Base-by-base conservation (phyloP, 2,797 vertebrate genomes). In the Anomalospiza imberbis region DNA sequence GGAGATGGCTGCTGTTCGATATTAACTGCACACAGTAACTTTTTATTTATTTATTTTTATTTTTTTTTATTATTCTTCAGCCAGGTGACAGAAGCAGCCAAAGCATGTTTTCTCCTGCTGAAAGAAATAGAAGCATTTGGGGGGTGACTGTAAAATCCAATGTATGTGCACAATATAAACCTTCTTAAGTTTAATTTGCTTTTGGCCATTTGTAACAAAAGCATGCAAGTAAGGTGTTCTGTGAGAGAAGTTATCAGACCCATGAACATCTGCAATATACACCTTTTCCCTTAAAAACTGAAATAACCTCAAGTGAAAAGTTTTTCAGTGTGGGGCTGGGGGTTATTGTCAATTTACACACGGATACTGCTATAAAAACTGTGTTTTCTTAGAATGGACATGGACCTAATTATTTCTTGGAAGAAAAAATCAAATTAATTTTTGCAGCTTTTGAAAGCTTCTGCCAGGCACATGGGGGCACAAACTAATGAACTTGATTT, bases 1-100 rank as follows among this genome's bases (percentile, higher is more conserved):
- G 98, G 98, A 99, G 99, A 99, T 99, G 99, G 98, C 98, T 98
- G 97, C 97, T 98, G 98, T 98, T 99, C 98, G 98, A 99, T 99
- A 99, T 98, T 98, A 98, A 99, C 98, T 98, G 98, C 98, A 98
- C 97, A 96, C 97, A 97, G 98, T 98, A 99, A 98, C 98, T 99
- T 98, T 98, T 97, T 96, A 84, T 91, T 97, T 53, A 5, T n/a
- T 57, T 20, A 9, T 78, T 51, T 96, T 96, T 58, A 34, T 38
- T 24, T 25, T 17, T 13, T 96, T 96, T 96, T 68, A 65, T 54
- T 32, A 88, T 85, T 77, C 95, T 97, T 96, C 96, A 97, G 92
- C 96, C 98, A 97, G 97, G 97, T 97, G 97, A 98, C 97, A 97
- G 96, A 97, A 95, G 67, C 90, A 96, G 93, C 91, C 89, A 89